Base-by-base conservation (phyloP, 2,888 invertebrate genomes). In the Agrochola litura region DNA sequence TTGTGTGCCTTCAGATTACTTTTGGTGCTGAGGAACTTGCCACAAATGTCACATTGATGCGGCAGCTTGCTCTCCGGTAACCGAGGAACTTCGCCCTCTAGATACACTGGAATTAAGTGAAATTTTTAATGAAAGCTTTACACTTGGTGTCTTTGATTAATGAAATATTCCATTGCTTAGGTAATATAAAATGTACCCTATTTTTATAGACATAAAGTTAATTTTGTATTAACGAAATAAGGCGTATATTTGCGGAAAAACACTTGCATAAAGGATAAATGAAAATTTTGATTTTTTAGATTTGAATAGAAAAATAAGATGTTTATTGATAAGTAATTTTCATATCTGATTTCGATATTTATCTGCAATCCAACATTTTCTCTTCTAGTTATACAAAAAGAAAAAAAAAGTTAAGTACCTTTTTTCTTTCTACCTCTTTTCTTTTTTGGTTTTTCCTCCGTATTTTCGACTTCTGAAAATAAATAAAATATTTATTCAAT, bases 1-100 rank as follows among this genome's bases (percentile, higher is more conserved):
- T 96, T 96, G 80, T 96, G 96, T 0, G 96, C 95, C 74, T 95
- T 96, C 67, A 96, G 86, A 58, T 96, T 96, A 69, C 96, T 96
- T 67, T 94, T 95, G 0, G 94, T 96, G 79, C 96, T 96, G 0
- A 96, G 91, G 41, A 96, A 91, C 84, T 96, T 96, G 75, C 96
- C 96, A 37, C 96, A 96, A 0, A 95, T 87, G 76, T 96, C 96
- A 67, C 96, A 96, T 76, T 96, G 96, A 68, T 96, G 96, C 0
- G 96, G 95, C 49, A 93, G 81, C 80, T 94, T 95, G 84, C 95
- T 95, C n/a, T 92, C 91, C 0, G 93, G 92, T 43, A 90, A 52
- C 0, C 63, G 65, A 0, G 88, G 86, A 6, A 74, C 63, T 41
- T 92, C 92, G 0, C 90, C 92, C 0, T 91, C 88, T 5, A 89